phyloP scores from a whole-genome alignment of 2,797 vertebrate species.

The Schizopygopsis pylzovi region DNA sequence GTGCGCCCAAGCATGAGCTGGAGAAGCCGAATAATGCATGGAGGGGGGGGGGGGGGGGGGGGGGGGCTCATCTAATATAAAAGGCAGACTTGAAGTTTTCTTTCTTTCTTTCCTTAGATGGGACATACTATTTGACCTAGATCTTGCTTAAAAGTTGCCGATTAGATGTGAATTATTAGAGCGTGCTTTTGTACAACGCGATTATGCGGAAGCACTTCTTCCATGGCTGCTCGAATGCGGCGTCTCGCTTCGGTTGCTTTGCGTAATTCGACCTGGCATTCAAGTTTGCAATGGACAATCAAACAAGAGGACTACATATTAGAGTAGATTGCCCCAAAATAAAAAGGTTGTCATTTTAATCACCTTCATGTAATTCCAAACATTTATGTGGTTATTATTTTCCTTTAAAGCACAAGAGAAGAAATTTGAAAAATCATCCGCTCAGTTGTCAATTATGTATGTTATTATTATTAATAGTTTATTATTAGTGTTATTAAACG shows the following conservation, averaged over 20 bases:
- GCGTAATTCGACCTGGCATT: conserved; percentile 31
- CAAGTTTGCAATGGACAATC: conserved; percentile 3
- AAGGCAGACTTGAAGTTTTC: conserved; percentile 30
- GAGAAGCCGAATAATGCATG: conserved; percentile 20
- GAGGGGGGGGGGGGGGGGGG: not conserved
- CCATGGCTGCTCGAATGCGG: conserved; percentile 15
- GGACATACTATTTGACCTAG: conserved; percentile 65
- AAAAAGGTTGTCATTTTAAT: not conserved
- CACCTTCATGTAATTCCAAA: not conserved
- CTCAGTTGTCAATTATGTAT: not conserved
- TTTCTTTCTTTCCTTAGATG: conserved; percentile 43
- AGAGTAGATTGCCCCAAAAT: not conserved
- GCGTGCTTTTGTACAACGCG: conserved; percentile 60
- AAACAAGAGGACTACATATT: not conserved
- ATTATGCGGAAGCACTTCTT: conserved; percentile 63
- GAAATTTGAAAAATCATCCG: not conserved
- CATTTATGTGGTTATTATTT: not conserved
- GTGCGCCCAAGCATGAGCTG: conserved; percentile 52
- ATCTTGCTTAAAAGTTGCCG: conserved; percentile 61
- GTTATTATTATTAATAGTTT: too few relatives aligned
- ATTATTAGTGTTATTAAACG: too few relatives aligned
- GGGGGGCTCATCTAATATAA: conserved; percentile 7
- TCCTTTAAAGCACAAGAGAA: not conserved
- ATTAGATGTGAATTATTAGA: conserved; percentile 62
- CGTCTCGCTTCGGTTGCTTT: conserved; percentile 31